These are phyloP conservation scores for Gallinago solitaria DNA, from an alignment of 2,797 vertebrate genomes.

Conservation along the genomic window DNA sequence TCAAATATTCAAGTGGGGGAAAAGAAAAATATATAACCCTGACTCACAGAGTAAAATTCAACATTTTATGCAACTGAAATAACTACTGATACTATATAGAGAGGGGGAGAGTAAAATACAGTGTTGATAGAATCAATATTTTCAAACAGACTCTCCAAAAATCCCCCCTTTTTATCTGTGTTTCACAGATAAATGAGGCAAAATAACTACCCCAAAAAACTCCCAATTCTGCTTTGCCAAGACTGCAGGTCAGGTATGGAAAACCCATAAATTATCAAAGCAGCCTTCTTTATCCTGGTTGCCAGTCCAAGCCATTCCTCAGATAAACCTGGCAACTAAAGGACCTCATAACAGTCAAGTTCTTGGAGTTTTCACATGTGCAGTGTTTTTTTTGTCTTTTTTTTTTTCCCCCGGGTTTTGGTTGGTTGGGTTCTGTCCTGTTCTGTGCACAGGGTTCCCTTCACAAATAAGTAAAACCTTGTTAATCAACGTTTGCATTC, in stretches of 20 bases:
- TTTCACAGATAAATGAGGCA: not conserved
- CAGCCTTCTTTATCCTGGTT: not conserved
- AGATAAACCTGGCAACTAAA: not conserved
- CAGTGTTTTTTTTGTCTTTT: not conserved
- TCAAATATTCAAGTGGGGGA: not conserved
- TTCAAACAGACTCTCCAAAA: not conserved
- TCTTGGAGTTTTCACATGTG: rapidly evolving
- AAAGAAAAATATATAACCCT: not conserved
- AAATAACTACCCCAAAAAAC: not conserved
- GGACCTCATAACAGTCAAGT: rapidly evolving
- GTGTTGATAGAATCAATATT: not conserved
- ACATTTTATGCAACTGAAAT: not conserved
- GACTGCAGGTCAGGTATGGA: not conserved
- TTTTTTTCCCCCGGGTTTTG: not conserved
- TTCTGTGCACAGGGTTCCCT: not conserved
- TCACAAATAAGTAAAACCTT: not conserved
- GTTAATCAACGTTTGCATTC: not conserved
- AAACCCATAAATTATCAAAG: not conserved
- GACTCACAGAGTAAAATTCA: not conserved
- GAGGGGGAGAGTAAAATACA: not conserved
- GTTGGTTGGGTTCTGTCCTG: not conserved
- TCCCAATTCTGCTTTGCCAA: not conserved
- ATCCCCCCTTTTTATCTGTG: not conserved
- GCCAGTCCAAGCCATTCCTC: not conserved
- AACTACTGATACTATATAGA: not conserved